phyloP scores from a whole-genome alignment of 2,888 invertebrate genomes.

The Ochlodes sylvanus region DNA sequence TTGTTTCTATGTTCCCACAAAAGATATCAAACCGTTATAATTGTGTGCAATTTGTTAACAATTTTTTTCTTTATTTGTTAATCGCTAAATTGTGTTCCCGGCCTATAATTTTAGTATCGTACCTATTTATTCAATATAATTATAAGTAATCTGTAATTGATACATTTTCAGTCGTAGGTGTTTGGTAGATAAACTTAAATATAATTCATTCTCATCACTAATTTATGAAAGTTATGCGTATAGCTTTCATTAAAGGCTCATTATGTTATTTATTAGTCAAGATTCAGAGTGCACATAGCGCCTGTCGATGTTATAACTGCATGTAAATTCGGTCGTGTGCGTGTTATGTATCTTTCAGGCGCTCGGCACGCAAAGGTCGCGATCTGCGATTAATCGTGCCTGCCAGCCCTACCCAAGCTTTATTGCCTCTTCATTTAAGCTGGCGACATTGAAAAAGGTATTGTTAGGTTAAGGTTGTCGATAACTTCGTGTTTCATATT shows the following conservation, averaged over 20 bases:
- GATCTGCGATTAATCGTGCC: constrained; percentile 71
- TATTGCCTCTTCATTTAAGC: constrained; percentile 67
- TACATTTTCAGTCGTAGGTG: too few relatives aligned
- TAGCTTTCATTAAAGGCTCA: neutral
- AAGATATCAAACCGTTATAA: too few relatives aligned
- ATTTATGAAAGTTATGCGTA: neutral
- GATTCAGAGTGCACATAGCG: constrained; percentile 48
- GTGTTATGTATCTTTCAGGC: constrained; percentile 71
- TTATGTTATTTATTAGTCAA: too few relatives aligned
- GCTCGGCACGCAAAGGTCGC: constrained; percentile 77
- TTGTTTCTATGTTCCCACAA: too few relatives aligned
- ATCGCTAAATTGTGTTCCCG: too few relatives aligned
- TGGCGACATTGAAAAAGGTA: constrained; percentile 55
- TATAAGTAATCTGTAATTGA: too few relatives aligned
- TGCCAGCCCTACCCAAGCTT: constrained; percentile 65
- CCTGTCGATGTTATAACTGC: constrained; percentile 65
- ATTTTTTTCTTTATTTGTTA: too few relatives aligned
- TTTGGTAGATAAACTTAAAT: too few relatives aligned
- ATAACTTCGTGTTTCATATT: constrained; percentile 20
- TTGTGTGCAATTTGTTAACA: too few relatives aligned
- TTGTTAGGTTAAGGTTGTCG: constrained; percentile 64
- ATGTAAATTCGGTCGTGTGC: constrained; percentile 59
- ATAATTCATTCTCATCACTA: too few relatives aligned
- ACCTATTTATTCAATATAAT: too few relatives aligned
- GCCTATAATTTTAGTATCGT: too few relatives aligned